These are phyloP conservation scores for Eubasilissa splendida DNA, from an alignment of 2,888 invertebrate species.

Conservation along the genomic window DNA sequence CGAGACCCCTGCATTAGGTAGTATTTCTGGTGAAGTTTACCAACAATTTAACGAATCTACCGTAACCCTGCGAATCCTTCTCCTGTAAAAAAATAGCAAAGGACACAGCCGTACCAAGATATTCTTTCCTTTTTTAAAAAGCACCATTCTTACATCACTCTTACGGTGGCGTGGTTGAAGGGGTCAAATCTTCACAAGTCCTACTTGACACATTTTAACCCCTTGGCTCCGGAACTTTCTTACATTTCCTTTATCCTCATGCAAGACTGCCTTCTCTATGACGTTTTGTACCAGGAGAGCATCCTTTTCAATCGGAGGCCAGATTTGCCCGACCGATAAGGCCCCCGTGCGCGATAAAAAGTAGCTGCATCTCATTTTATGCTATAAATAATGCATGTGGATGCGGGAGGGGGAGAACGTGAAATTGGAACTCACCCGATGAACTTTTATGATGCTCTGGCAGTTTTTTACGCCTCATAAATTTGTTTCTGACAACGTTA, in stretches of 20 bases:
- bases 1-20: no score
- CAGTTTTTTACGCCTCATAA: neutral
- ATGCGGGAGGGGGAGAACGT: neutral
- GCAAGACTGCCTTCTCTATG: conserved; percentile 41
- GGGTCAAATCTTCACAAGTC: conserved; percentile 40
- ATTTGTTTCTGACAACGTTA: neutral
- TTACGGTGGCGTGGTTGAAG: conserved; percentile 5
- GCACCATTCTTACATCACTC: conserved; percentile 2
- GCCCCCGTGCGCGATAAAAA: conserved; percentile 40
- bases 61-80: neutral
- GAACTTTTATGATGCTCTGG: neutral
- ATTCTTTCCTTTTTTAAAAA: conserved; percentile 1
- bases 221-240: conserved; percentile 51
- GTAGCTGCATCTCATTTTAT: conserved; percentile 57
- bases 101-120: neutral
- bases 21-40: no score
- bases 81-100: neutral
- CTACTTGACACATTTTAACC: conserved; percentile 57
- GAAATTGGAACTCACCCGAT: conserved; percentile 28
- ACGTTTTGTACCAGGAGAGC: conserved; percentile 42
- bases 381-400: conserved; percentile 54
- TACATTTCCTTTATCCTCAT: conserved; percentile 48
- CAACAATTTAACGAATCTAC: no score
- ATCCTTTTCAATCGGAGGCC: conserved; percentile 55
- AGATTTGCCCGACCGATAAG: conserved; percentile 57